Base-by-base conservation (phyloP, 2,797 vertebrate species). In the Picus viridis region DNA sequence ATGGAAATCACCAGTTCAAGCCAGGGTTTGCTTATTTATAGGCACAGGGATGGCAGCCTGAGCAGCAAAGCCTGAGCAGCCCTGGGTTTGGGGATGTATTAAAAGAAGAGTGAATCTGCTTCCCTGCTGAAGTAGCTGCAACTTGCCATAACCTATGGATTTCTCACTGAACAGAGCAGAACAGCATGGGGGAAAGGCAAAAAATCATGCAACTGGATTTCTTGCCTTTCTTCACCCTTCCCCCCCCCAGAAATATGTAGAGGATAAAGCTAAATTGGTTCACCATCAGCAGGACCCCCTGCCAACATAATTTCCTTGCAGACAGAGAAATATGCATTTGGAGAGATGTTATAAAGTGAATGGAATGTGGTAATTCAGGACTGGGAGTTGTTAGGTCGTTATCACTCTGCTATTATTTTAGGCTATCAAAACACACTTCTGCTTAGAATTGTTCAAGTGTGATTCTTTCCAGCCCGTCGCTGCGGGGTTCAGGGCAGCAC, bases 61-160 rank as follows among this genome's bases (percentile, higher is more conserved):
- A 80, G 59, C 76, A 92, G 47, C 16, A 49, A 87, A 11, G 81
- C 67, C 29, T 89, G 86, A 92, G 36, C 2, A 65, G 69, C 45
- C 67, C 86, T 91, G 67, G 92, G 90, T 74, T 47, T 83, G 70
- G 84, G 76, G 69, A 76, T 27, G 17, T 76, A 62, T 72, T 43
- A 11, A 74, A 82, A 63, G 26, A 53, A 93, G 32, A 85, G 75
- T 4, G 69, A 85, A 19, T 47, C 43, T 58, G 36, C 59, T 76
- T 94, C 57, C 61, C n/a, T 63, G 72, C 12, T 89, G 32, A 78
- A 65, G 62, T 84, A 95, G 87, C 78, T 77, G 68, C 3, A 30
- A 53, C 47, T 36, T 89, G 27, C 64, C 74, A 45, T 65, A 34
- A 47, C 58, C 39, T 85, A 32, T 54, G 86, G 68, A 29, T 9